Base-by-base conservation (phyloP, 53 echinoderm and acorn worm species). In the Patiria pectinifera region DNA sequence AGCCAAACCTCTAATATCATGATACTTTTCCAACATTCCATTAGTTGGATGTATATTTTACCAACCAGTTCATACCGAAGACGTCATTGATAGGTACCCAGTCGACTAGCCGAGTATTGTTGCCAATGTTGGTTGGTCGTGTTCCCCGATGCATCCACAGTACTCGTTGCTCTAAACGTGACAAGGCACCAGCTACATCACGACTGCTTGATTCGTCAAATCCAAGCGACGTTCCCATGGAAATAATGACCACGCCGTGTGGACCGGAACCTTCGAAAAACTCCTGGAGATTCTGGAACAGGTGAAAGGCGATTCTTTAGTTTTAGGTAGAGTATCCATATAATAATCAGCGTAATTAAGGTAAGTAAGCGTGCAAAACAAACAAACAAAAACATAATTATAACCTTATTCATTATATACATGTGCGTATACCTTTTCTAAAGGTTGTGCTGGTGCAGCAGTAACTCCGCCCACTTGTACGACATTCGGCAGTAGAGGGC, bases 391-490 rank as follows among this genome's bases (percentile, higher is more conserved):
- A 35, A 35, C 35, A 35, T 35, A 35, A 35, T 35, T 35, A 35
- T 35, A 35, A 35, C 35, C 35, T 35, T 35, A 35, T 1, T 35
- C 35, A 35, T 35, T 35, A 35, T 35, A 35, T 35, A 35, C 35
- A 35, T 35, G 35, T 35, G 35, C 35, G 35, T 35, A 35, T 72
- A 91, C 91, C 82, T 91, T 59, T 6, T 91, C 74, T 21, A 91
- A 48, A 2, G 91, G 91, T 22, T 82, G 49, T 11, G 91, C 21
- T 59, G 91, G 91, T 74, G 58, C 69, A 6, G 91, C 83, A 0
- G 83, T 91, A 3, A 91, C 58, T 16, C 91, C 91, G 48, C 91
- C 91, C 45, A 91, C 91, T 11, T 46, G 91, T 14, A 91, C 83
- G 14, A 91, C 21, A 53, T 91, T 91, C 10, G 91, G 91, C 83